Evolutionary conservation across 2,113 vertebrate genomes (phyloP), one percentile per base, ranked within the genome.

Genomic region (Scortum barcoo): DNA sequence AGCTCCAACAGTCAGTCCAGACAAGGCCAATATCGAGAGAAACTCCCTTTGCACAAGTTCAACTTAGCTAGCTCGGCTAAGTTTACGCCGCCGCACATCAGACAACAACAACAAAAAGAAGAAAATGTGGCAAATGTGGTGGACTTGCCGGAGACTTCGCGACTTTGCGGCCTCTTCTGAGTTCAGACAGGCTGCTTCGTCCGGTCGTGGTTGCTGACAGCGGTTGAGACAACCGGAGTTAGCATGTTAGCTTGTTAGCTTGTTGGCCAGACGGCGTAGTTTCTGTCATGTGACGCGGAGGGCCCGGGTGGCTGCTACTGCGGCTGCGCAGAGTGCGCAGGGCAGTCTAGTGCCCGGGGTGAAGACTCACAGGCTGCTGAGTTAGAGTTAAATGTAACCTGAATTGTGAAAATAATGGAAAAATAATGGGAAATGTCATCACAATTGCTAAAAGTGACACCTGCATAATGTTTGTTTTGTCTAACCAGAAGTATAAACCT

Each of bases 201-300:
- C 63, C 38, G 51, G 62, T 19, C 33, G 44, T 51, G 74, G 48
- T 67, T 75, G 67, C 28, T 89, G 83, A 88, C 83, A 83, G 71
- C 42, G 28, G 69, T 51, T 87, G 48, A 86, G 85, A 91, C 86
- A 90, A 83, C 26, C 40, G 10, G 36, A 48, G 89, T 76, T 89
- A 93, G 73, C 85, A 28, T 22, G 85, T 88, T 92, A 91, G 87
- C 90, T 65, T 7, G 3, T 19, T 82, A 65, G 62, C 46, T n/a
- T n/a, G n/a, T n/a, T n/a, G n/a, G n/a, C n/a, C n/a, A n/a, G n/a
- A n/a, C 40, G 77, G 70, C 81, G 33, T 58, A 60, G 81, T 57
- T 57, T 77, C 17, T 19, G 26, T 93, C 93, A 94, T 86, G 91
- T 93, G 93, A 93, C 48, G 12, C 33, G 26, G 81, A 42, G 63